Base-by-base conservation (phyloP, 2,797 vertebrate species). In the Chelidonichthys spinosus region DNA sequence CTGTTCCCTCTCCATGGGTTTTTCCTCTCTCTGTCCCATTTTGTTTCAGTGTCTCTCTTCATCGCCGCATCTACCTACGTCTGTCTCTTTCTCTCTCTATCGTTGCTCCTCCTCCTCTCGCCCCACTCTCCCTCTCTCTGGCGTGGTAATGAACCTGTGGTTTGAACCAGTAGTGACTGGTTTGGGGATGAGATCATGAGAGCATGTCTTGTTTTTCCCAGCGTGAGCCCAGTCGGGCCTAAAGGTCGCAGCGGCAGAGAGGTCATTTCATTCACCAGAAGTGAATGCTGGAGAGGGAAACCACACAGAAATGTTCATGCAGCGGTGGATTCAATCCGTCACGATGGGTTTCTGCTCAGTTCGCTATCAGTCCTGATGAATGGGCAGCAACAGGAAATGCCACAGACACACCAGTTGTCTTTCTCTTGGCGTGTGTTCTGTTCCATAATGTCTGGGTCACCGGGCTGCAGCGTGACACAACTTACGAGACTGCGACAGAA, bases 101-200 rank as follows among this genome's bases (percentile, higher is more conserved):
- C 15, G 0, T 43, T 43, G 11, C 14, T 55, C 15, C 17, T 17
- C 25, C 25, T 3, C 15, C 43, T 42, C 11, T 4, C 13, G 35
- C 50, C 17, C 32, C 39, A 6, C 0, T 25, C 17, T 47, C 18
- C 55, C 72, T 25, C 63, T 47, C 74, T 77, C 52, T 81, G 68
- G 40, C 76, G 83, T 80, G 69, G 74, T 78, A 86, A 82, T 87
- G 82, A 80, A 85, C 76, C 80, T 78, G 85, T 74, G 68, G 79
- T 77, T 59, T 81, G 69, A 91, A 91, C 89, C 78, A 87, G 89
- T 81, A 82, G 62, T 7, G 47, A 87, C 91, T 88, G 84, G 83
- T 90, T 91, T 84, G 50, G 39, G 72, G 71, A 80, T 78, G 89
- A 87, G 78, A 60, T 89, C 79, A 89, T 84, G 82, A 85, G 74